These are phyloP conservation scores for Phoeniculus purpureus DNA, from an alignment of 2,797 vertebrate genomes.

Conservation along the genomic window DNA sequence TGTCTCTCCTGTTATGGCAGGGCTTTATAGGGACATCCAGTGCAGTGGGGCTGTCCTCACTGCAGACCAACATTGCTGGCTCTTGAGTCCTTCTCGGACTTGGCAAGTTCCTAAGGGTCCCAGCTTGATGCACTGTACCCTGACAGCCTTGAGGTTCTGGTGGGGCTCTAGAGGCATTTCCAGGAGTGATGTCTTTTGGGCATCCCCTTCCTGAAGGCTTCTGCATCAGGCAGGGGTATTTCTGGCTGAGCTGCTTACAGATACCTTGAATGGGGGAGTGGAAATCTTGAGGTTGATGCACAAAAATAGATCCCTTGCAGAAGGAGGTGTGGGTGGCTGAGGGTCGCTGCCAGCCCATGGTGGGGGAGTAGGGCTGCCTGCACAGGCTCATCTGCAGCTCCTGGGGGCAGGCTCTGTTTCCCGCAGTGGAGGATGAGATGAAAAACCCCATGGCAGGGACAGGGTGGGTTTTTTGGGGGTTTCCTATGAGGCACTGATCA, in stretches of 20 bases:
- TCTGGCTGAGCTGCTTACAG: not conserved
- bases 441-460: not conserved
- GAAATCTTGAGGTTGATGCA: not conserved
- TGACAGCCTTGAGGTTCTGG: rapidly evolving
- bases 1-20: not conserved
- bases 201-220: not conserved
- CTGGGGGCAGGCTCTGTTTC: not conserved
- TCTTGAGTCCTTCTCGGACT: not conserved
- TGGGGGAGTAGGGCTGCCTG: not conserved
- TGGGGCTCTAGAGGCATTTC: not conserved
- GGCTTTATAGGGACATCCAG: not conserved
- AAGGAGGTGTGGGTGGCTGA: not conserved
- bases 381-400: not conserved
- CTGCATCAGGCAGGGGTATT: not conserved
- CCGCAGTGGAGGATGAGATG: not conserved
- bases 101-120: not conserved
- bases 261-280: not conserved
- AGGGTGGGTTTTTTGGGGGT: not conserved
- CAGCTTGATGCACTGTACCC: not conserved
- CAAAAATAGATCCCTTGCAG: not conserved
- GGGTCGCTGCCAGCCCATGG: rapidly evolving
- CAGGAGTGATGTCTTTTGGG: not conserved
- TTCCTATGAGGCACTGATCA: not conserved
- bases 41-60: not conserved
- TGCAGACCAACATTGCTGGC: not conserved